These are phyloP conservation scores for Drosophila birchii DNA, from an alignment of 2,888 invertebrate genomes.

Conservation along the genomic window DNA sequence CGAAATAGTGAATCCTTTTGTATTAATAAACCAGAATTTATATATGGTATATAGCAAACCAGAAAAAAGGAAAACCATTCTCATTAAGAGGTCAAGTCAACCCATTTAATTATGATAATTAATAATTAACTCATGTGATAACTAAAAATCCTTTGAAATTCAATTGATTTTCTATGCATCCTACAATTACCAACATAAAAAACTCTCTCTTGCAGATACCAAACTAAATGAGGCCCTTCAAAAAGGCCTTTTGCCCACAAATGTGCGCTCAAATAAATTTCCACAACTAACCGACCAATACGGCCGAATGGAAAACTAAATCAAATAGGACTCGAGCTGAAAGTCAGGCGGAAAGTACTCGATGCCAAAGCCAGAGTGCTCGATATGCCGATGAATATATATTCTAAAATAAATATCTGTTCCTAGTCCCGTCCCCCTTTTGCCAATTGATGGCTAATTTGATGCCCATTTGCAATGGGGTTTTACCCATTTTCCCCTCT, in stretches of 20 bases:
- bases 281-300: conserved; percentile 63
- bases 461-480: conserved; percentile 52
- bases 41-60: background rate
- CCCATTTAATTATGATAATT: conserved; percentile 1
- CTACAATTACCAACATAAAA: conserved; percentile 1
- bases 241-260: conserved; percentile 41
- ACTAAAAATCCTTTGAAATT: conserved; percentile 2
- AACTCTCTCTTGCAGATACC: conserved; percentile 1
- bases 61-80: background rate
- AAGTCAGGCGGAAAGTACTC: conserved; percentile 67
- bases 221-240: conserved; percentile 16
- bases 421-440: conserved; percentile 31
- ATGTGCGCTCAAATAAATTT: conserved; percentile 66
- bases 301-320: conserved; percentile 63
- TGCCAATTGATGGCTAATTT: conserved; percentile 67
- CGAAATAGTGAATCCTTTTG: background rate
- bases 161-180: conserved; percentile 6
- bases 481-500: conserved; percentile 17
- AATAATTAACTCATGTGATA: conserved; percentile 1
- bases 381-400: conserved; percentile 48
- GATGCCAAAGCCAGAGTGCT: conserved; percentile 32
- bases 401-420: conserved; percentile 75
- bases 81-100: background rate
- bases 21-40: background rate
- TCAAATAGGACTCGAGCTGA: conserved; percentile 69